Base-by-base conservation (phyloP, 2,888 invertebrate species). In the Argyra leucocephala region DNA sequence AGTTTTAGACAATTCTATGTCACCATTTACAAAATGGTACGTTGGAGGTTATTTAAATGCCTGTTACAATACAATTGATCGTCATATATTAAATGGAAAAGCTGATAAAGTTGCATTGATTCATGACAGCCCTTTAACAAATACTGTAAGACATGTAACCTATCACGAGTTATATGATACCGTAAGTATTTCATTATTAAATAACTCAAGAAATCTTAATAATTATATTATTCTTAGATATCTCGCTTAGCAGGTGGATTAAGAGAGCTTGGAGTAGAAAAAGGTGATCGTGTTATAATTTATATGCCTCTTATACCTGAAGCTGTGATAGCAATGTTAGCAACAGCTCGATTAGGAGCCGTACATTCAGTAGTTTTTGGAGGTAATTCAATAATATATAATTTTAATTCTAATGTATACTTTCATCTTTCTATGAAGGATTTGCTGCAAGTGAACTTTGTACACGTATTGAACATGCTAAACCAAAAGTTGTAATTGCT, bases 281-380 rank as follows among this genome's bases (percentile, higher is more conserved):
- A 87, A 72, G 95, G 95, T 0, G 93, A 94, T 73, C 81, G 90
- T 0, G 92, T 96, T 1, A 83, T 96, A 2, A 92, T 96, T 73
- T 96, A 96, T 78, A 96, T 96, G 96, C 96, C 96, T 0, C 84
- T 96, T 66, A 90, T 96, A 62, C 95, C 96, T 0, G 93, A 96
- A 78, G 90, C 93, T 0, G 85, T 95, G 61, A 84, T 94, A 64
- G 87, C 94, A 1, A 95, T 96, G 89, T 78, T 96, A 72, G 95
- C 96, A 1, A 88, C 89, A 2, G 91, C 88, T 57, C 82, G 96
- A 61, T 81, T 96, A 12, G 96, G 96, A 0, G 96, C 93, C 2
- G 83, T 93, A n/a, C 96, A 96, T 76, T 93, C 93, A 0, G 90
- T 96, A 0, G 96, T 96, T 0, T 96, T 96, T 80, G 96, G 96